phyloP scores from a whole-genome alignment of 2,888 invertebrate species.

The Lordiphosa fenestrarum region DNA sequence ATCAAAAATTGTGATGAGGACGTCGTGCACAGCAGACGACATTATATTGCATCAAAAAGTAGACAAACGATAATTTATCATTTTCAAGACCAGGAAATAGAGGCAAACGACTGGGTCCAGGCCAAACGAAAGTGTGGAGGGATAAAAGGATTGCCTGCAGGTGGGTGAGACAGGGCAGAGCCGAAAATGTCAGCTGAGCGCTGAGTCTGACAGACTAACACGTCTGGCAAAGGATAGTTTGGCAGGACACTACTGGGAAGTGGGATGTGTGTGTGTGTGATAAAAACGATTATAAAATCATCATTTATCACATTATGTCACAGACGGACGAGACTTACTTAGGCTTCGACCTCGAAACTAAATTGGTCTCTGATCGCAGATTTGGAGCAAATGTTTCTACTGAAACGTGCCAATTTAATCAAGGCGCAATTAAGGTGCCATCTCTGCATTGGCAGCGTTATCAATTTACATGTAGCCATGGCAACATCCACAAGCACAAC shows the following conservation, averaged over 20 bases:
- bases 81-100: constrained; percentile 43
- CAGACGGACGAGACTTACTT: background rate
- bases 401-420: too few relatives aligned
- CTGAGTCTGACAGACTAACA: constrained; percentile 40
- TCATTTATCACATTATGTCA: constrained; percentile 76
- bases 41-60: constrained; percentile 66
- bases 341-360: too few relatives aligned
- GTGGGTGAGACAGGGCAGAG: constrained; percentile 21
- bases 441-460: background rate
- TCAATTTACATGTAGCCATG: constrained; percentile 24
- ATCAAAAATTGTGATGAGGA: constrained; percentile 45
- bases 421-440: too few relatives aligned
- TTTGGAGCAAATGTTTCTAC: too few relatives aligned
- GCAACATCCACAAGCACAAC: constrained; percentile 5
- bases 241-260: constrained; percentile 24
- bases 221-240: constrained; percentile 40
- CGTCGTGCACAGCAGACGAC: constrained; percentile 35
- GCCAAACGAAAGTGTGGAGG: constrained; percentile 32
- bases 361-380: too few relatives aligned
- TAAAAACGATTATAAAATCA: constrained; percentile 71
- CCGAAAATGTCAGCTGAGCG: constrained; percentile 32
- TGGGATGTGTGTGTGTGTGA: constrained; percentile 19
- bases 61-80: constrained; percentile 67
- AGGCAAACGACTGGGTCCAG: constrained; percentile 24
- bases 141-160: constrained; percentile 38